phyloP scores from a whole-genome alignment of 2,888 invertebrate species.

The Andrena chrysosceles region DNA sequence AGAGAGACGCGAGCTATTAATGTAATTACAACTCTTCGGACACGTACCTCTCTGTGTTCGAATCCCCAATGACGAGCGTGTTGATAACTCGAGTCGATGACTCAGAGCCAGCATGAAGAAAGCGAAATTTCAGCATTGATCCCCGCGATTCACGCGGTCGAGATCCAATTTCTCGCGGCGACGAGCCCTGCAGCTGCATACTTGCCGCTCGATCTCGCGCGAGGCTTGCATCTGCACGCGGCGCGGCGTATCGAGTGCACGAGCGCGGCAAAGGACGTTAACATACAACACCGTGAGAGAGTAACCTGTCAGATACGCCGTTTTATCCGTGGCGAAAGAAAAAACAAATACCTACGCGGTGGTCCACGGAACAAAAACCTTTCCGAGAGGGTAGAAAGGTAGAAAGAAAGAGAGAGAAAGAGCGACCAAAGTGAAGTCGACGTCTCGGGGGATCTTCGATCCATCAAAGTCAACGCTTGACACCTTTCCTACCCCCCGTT shows the following conservation, averaged over 20 bases:
- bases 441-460: conserved; percentile 77
- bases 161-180: conserved; percentile 50
- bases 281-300: conserved; percentile 78
- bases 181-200: conserved; percentile 63
- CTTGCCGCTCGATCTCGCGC: conserved; percentile 53
- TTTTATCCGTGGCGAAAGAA: conserved; percentile 79
- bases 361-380: conserved; percentile 52
- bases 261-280: conserved; percentile 44
- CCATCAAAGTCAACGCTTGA: conserved; percentile 82
- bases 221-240: conserved; percentile 53
- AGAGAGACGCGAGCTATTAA: no score
- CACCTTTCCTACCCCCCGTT: conserved; percentile 60
- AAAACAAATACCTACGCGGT: conserved; percentile 78
- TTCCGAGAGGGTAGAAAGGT: conserved; percentile 41
- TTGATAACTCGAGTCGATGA: neutral
- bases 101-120: conserved; percentile 11
- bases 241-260: conserved; percentile 43
- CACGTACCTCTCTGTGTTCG: no score
- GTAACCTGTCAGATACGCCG: conserved; percentile 79
- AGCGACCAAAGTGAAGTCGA: conserved; percentile 71
- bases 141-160: conserved; percentile 2
- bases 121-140: conserved; percentile 41
- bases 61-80: no score
- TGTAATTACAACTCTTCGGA: no score
- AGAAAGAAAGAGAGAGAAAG: no score